Conservation (phyloP, 2,888 invertebrate genomes). For the Pheosia tremula region DNA sequence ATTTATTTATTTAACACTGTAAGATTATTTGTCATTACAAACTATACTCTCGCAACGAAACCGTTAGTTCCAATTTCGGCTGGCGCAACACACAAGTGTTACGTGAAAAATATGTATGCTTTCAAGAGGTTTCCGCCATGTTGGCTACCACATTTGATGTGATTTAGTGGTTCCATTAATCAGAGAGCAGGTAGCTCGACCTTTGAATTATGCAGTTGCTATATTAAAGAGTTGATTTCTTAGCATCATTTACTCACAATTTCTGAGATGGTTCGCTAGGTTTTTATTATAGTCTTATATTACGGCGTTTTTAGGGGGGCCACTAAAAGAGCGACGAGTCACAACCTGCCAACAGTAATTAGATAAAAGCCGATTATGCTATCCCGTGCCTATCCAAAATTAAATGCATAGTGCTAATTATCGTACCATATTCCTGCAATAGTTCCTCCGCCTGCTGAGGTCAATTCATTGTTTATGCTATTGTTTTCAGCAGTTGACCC, state of each 20-base stretch:
- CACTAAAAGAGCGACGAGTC: no score
- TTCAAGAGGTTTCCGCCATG: constrained; percentile 34
- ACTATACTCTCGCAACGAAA: neutral
- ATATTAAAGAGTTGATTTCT: constrained; percentile 27
- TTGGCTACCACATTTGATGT: constrained; percentile 55
- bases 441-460: no score
- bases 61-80: neutral
- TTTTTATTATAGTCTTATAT: no score
- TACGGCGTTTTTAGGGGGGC: no score
- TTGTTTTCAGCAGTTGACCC: no score
- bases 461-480: no score
- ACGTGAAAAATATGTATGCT: constrained; percentile 36
- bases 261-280: neutral
- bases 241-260: constrained; percentile 3
- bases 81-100: constrained; percentile 14
- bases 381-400: no score
- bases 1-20: no score
- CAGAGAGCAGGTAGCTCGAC: constrained; percentile 42
- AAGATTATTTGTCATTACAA: neutral
- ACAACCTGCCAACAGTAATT: no score
- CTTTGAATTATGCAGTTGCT: constrained; percentile 31
- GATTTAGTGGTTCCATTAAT: constrained; percentile 69
- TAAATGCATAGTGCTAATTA: no score
- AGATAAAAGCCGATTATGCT: no score
- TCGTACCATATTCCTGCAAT: no score